A percentile compares a stretch with the other conserved stretches of the same genome.
phyloP scores from a whole-genome alignment of 2,888 invertebrate species.

The Idaea biselata region DNA sequence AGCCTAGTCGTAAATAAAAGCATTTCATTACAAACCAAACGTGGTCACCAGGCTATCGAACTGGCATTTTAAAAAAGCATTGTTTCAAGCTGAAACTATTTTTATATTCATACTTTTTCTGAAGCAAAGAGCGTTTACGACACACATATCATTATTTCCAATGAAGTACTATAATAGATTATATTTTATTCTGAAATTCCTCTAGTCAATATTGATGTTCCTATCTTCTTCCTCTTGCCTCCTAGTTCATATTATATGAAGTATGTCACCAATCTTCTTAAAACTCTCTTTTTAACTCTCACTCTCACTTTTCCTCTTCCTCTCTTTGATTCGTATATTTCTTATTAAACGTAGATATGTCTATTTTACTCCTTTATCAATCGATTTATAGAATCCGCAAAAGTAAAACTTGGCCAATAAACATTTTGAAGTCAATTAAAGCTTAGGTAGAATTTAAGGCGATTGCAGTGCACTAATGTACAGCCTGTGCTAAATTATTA shows the following conservation, averaged over 20 bases:
- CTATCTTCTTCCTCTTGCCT: not conserved
- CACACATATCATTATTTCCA: not conserved
- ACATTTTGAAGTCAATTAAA: too few species aligned
- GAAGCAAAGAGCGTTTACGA: not conserved
- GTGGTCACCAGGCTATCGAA: too few species aligned
- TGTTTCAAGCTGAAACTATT: not conserved
- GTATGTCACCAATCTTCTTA: not conserved
- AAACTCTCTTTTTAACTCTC: not conserved
- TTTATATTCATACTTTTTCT: not conserved
- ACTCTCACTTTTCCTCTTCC: not conserved
- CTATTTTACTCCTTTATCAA: not conserved
- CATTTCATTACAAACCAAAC: too few species aligned
- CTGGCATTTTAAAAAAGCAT: too few species aligned
- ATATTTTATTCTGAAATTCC: not conserved
- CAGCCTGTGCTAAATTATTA: too few species aligned
- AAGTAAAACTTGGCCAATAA: not conserved
- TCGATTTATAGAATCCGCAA: not conserved
- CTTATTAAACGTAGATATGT: not conserved
- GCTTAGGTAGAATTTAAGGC: too few species aligned
- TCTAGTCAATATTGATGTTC: not conserved
- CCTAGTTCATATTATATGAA: not conserved
- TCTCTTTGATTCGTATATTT: not conserved
- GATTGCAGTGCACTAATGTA: too few species aligned
- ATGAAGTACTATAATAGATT: too few species aligned
- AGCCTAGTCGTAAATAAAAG: too few species aligned